A percentile compares a stretch with the other conserved stretches of the same genome.
Conservation (phyloP, 2,113 vertebrate genomes). For the Fregetta grallaria region DNA sequence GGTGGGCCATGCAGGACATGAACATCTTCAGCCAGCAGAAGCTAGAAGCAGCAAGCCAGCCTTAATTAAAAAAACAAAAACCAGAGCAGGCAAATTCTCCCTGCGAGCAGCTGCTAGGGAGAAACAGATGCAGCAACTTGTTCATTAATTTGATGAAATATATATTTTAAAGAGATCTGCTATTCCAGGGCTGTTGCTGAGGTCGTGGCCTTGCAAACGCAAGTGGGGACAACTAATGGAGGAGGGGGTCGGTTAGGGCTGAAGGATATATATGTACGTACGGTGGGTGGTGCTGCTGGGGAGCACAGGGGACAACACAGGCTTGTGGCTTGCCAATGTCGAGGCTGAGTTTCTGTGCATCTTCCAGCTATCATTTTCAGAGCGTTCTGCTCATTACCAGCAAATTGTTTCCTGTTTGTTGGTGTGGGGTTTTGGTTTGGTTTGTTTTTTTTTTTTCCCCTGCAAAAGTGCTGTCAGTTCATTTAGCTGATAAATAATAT, state of each 20-base stretch:
- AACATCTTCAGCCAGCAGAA: not conserved
- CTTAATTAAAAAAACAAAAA: not conserved
- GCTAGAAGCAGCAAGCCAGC: not conserved
- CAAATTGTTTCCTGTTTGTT: constrained; percentile 1
- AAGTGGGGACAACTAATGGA: not conserved
- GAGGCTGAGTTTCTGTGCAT: not conserved
- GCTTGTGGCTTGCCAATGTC: not conserved
- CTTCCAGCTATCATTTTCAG: not conserved
- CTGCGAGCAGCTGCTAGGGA: not conserved
- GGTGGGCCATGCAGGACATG: not conserved
- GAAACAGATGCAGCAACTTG: not conserved
- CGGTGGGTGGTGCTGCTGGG: not conserved
- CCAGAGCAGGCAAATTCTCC: not conserved
- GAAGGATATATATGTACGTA: not conserved
- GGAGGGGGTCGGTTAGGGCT: not conserved
- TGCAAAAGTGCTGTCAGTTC: not conserved
- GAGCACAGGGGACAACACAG: not conserved
- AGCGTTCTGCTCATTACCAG: not conserved
- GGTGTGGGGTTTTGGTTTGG: not conserved
- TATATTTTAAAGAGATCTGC: not conserved
- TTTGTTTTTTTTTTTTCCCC: not conserved
- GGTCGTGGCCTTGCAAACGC: not conserved
- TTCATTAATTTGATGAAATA: not conserved
- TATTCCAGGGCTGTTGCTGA: not conserved
- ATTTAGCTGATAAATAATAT: not conserved